Percentiles rank a stretch among this genome's conserved stretches.
phyloP scores from a whole-genome alignment of 2,888 invertebrate genomes.

The Priocnemis perturbator region DNA sequence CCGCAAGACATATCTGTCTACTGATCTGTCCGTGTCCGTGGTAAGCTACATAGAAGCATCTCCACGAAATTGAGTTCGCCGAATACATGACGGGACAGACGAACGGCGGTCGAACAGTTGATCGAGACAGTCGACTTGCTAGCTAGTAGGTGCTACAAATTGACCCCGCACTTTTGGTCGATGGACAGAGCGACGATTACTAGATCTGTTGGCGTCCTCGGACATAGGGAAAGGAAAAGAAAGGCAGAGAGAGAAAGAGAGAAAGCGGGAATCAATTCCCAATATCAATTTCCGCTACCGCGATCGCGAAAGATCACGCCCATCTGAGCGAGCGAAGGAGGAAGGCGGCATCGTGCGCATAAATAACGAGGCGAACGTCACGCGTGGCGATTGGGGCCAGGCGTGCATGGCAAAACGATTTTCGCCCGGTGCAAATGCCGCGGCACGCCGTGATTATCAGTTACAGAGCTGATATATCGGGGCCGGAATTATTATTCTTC shows the following conservation, averaged over 20 bases:
- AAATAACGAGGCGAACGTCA: slow-evolving; percentile 54
- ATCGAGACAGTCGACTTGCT: too few relatives aligned
- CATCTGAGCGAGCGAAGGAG: slow-evolving; percentile 6
- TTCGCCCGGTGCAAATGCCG: slow-evolving; percentile 5
- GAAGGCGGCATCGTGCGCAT: slow-evolving; percentile 38
- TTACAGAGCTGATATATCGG: slow-evolving; percentile 57
- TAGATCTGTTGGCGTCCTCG: neutral
- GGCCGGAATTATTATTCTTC: slow-evolving; percentile 58
- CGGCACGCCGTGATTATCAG: slow-evolving; percentile 45
- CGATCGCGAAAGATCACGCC: slow-evolving; percentile 15
- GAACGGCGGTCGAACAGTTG: too few relatives aligned
- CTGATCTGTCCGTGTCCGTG: too few relatives aligned
- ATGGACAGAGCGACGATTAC: too few relatives aligned
- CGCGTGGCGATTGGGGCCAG: slow-evolving; percentile 39
- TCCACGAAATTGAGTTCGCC: too few relatives aligned
- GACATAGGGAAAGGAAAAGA: neutral
- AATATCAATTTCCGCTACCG: slow-evolving; percentile 27
- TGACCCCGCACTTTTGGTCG: too few relatives aligned
- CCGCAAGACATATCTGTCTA: too few relatives aligned
- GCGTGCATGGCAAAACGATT: slow-evolving; percentile 23
- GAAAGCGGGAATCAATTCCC: slow-evolving; percentile 25
- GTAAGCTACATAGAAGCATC: too few relatives aligned
- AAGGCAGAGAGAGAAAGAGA: slow-evolving; percentile 21
- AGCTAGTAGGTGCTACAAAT: too few relatives aligned
- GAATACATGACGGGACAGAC: too few relatives aligned